Conservation (phyloP, 92 coral and sea anemone species). For the Hydrozoanthus gracilis region DNA sequence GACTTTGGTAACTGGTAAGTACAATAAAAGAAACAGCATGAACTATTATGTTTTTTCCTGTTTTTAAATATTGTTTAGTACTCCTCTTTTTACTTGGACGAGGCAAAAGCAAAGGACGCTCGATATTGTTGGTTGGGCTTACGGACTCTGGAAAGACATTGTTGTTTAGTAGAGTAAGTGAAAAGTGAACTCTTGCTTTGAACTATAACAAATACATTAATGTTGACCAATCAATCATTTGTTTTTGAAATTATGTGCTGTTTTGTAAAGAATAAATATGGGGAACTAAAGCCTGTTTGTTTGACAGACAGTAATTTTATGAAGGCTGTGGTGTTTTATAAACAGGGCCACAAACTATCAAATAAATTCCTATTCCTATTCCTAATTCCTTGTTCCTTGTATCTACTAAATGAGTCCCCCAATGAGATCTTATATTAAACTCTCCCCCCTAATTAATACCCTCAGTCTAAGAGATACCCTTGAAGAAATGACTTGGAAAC, state of each 20-base stretch:
- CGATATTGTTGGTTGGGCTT: constrained; percentile 83
- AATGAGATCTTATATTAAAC: too few relatives aligned
- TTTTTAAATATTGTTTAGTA: constrained; percentile 51
- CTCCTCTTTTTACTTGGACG: constrained; percentile 75
- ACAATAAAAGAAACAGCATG: too few relatives aligned
- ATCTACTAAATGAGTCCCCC: too few relatives aligned
- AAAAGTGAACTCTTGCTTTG: background rate
- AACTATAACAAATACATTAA: background rate
- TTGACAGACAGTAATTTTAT: too few relatives aligned
- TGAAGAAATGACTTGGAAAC: too few relatives aligned
- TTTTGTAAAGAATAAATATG: background rate
- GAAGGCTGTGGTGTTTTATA: too few relatives aligned
- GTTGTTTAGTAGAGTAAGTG: constrained; percentile 80
- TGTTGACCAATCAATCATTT: background rate
- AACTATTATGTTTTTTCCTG: background rate
- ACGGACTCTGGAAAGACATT: constrained; percentile 95
- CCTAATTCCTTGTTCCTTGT: too few relatives aligned
- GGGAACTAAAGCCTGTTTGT: too few relatives aligned
- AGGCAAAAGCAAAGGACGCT: constrained; percentile 72
- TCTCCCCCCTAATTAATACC: too few relatives aligned
- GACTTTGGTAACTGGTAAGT: background rate
- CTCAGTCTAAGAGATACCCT: too few relatives aligned
- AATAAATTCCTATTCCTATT: too few relatives aligned
- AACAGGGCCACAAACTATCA: too few relatives aligned
- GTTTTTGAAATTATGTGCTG: background rate